Evolutionary conservation across 2,888 invertebrate genomes (phyloP).

Genomic region (Vandiemenella viatica): DNA sequence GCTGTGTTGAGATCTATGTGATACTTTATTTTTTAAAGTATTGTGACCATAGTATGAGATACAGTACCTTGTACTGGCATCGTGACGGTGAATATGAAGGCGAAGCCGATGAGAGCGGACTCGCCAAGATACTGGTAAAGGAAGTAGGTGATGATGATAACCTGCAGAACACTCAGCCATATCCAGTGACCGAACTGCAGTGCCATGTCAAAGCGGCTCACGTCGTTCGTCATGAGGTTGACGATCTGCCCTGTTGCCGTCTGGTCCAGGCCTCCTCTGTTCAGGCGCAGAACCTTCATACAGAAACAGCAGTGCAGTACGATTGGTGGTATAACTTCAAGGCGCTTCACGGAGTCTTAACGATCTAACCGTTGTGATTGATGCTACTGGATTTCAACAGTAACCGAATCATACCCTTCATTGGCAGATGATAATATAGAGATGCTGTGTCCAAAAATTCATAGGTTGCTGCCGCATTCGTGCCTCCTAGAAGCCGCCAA

Average conservation of each 20-base stretch:
- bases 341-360: no score
- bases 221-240: constrained; percentile 40
- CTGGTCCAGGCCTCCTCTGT: constrained; percentile 66
- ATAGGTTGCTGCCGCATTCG: no score
- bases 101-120: constrained; percentile 26
- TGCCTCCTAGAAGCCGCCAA: no score
- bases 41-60: no score
- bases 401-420: no score
- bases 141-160: constrained; percentile 29
- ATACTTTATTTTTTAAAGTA: no score
- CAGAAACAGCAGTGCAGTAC: constrained; percentile 11
- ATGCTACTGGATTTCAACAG: no score
- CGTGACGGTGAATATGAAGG: constrained; percentile 45
- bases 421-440: no score
- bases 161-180: constrained; percentile 35
- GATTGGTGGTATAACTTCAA: neutral
- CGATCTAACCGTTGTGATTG: no score
- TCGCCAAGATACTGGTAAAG: constrained; percentile 33
- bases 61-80: constrained; percentile 45
- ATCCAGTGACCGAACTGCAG: constrained; percentile 36
- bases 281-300: constrained; percentile 62
- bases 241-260: constrained; percentile 56
- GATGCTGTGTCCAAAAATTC: no score
- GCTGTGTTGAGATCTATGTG: no score
- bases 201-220: constrained; percentile 36